Base-by-base conservation (phyloP, 1,140 invertebrate genomes). In the Pseudomyrmex gracilis region DNA sequence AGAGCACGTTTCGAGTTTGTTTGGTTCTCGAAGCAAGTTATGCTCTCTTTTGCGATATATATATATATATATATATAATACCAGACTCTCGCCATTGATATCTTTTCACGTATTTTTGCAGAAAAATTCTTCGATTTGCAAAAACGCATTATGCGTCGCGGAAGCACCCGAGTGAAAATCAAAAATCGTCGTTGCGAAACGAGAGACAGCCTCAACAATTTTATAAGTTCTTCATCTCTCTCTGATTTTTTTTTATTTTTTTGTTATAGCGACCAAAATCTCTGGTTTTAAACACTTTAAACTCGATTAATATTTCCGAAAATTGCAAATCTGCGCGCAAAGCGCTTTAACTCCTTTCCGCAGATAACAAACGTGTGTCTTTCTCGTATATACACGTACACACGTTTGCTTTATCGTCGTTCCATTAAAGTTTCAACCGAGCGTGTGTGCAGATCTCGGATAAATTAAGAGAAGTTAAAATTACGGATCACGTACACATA, bases 401-500 rank as follows among this genome's bases (percentile, higher is more conserved):
- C 7, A 43, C 43, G n/a, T n/a, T n/a, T 34, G n/a, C 66, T 70
- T 43, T 71, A 60, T 57, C 66, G 34, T 34, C 34, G 22, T 22
- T 80, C 8, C n/a, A 71, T 80, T 53, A 80, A 80, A 80, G 76
- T 80, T 80, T 49, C 53, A 80, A 2, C n/a, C 53, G 53, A 15
- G 76, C 51, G 53, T 20, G 15, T 43, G 4, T 68, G 51, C 57
- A 70, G 57, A 15, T 20, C 20, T 49, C 66, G 76, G 76, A 70
- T 80, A 80, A 80, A 80, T 80, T 80, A 80, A 80, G 66, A 80
- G 55, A 24, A 43, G 53, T 66, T 80, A 34, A 34, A 80, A 80
- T 80, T 80, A 80, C 66, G 53, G n/a, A 15, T 34, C 17, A 13
- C 57, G 13, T 68, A 20, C 17, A 20, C 17, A 55, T 53, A 78